Evolutionary conservation across 1,140 invertebrate genomes (phyloP), one percentile per base, ranked within the genome.

Genomic region (Apis laboriosa): DNA sequence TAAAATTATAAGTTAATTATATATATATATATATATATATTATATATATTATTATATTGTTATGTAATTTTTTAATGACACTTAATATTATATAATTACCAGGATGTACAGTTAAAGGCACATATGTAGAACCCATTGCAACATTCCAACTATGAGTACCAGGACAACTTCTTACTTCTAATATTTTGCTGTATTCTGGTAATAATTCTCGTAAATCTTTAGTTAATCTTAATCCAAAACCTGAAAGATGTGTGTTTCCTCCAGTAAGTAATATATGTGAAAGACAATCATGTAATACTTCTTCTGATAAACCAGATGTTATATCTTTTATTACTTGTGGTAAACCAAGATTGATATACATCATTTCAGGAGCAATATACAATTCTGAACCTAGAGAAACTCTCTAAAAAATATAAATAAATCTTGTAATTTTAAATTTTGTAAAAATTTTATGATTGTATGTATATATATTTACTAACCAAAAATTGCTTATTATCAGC

Each of bases 181-280:
- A 89, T 81, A 95, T 93, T 58, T 91, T 85, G 51, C 90, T 93
- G 82, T 94, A 88, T 51, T 94, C 90, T 2, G 94, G 94, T 66
- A 95, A 89, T 73, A 93, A 75, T 77, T 94, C 93, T 55, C 90
- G 87, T 66, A 95, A 88, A 91, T 95, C 95, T 82, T 92, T 92
- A 19, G 91, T 92, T 67, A 95, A 88, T 88, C 95, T 91, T 21
- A 92, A 84, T 34, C 92, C 90, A 79, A 95, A 95, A 75, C 94
- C 94, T 51, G 92, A 90, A 55, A 95, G 88, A 82, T 94, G 94
- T 61, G 94, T 95, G 85, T 95, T 95, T 15, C 94, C 94, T 80
- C 94, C 95, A 21, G 94, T 95, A n/a, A 95, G 89, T 72, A 95
- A 87, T 83, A 95, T 94, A 64, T 94, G 91, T 1, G 94, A 94